Evolutionary conservation across 2,888 invertebrate genomes (phyloP).

Genomic region (Hypomecis punctinalis): DNA sequence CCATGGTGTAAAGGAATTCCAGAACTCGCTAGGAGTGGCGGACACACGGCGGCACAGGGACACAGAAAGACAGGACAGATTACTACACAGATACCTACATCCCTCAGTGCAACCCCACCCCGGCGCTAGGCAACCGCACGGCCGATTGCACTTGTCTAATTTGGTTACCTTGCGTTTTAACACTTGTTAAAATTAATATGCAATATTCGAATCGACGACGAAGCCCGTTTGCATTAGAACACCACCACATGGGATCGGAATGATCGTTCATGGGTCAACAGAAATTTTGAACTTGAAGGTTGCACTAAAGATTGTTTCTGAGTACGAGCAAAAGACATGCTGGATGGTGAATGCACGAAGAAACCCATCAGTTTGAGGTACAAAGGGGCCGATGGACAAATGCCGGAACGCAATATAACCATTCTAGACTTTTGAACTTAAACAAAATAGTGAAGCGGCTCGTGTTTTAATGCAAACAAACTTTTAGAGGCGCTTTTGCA

Average conservation of each 20-base stretch:
- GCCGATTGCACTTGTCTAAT: constrained; percentile 79
- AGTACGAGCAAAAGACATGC: constrained; percentile 64
- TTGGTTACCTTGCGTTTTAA: constrained; percentile 84
- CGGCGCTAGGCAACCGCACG: constrained; percentile 75
- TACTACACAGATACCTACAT: constrained; percentile 86
- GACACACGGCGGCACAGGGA: constrained; percentile 89
- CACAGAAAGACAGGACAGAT: constrained; percentile 88
- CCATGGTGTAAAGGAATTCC: constrained; percentile 99
- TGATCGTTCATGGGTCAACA: constrained; percentile 25
- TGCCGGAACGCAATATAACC: constrained; percentile 85
- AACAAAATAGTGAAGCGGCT: constrained; percentile 85
- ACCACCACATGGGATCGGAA: constrained; percentile 60
- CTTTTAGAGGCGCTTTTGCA: constrained; percentile 85
- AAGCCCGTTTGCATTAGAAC: constrained; percentile 85
- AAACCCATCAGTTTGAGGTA: constrained; percentile 60
- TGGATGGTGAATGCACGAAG: constrained; percentile 69
- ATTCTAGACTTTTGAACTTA: constrained; percentile 82
- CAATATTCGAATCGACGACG: constrained; percentile 58
- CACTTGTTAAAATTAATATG: constrained; percentile 69
- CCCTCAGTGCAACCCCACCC: constrained; percentile 85
- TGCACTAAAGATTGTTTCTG: constrained; percentile 68
- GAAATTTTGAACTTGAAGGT: constrained; percentile 53
- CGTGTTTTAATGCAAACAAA: constrained; percentile 86
- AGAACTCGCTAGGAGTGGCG: constrained; percentile 97
- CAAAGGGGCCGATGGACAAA: constrained; percentile 72